Evolutionary conservation across 1,140 invertebrate genomes (phyloP), one percentile per base, ranked within the genome.

Genomic region (Papilio polytes): DNA sequence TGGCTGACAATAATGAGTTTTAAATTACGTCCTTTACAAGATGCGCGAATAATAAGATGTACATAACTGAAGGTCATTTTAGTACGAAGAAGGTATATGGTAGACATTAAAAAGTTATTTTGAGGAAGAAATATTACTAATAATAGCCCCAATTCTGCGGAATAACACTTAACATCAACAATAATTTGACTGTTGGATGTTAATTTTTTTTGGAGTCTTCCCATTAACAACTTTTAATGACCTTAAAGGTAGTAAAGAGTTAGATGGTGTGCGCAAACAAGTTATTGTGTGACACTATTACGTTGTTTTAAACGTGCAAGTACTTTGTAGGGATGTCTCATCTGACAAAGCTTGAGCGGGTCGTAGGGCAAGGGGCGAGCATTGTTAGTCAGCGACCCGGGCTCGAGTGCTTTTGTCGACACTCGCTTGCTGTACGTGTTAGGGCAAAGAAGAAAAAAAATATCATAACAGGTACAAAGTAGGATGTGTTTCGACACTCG

Each of bases 321-420:
- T 76, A 76, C 74, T 26, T 51, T 15, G 22, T 26, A 76, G 20
- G 74, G 74, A 48, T 46, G 85, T 92, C 87, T 88, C 88, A 86
- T 89, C 87, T 83, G 89, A 92, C 90, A 92, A 92, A 91, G 92
- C 86, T 87, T 85, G 83, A 83, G 84, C 91, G 85, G 92, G 91
- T 94, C 91, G 92, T 87, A 94, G 91, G 87, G 90, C 87, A 84
- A 86, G 86, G 85, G 87, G 83, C 80, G 89, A 82, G 83, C 91
- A 94, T 94, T 94, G 92, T 94, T 94, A 94, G 89, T 89, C 88
- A 85, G 86, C 88, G 88, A 91, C 89, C 88, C 88, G 85, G 85
- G 78, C 86, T 92, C 87, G 87, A 94, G 91, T 88, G 88, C 89
- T 89, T 90, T 91, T 90, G 88, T 91, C 89, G 85, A 89, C 86